A percentile compares a stretch with the other conserved stretches of the same genome.
These are phyloP conservation scores for Pseudomyrmex pallidus DNA, from an alignment of 1,140 invertebrate genomes.

Conservation along the genomic window DNA sequence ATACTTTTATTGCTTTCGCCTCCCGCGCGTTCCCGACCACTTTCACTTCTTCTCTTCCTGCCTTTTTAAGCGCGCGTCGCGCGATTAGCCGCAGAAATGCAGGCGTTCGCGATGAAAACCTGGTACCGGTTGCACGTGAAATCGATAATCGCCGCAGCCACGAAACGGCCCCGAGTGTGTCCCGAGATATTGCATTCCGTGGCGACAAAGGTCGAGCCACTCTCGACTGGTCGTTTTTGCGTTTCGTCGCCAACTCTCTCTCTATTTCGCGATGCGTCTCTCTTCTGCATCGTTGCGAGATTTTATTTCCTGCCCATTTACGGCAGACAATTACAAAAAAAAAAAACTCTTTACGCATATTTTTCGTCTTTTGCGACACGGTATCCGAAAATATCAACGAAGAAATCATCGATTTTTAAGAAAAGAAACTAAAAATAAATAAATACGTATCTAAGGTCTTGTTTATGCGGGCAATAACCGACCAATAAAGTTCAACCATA, in stretches of 20 bases:
- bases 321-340: no score
- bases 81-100: conserved; percentile 57
- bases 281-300: conserved; percentile 41
- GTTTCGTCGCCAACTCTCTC: conserved; percentile 53
- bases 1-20: conserved; percentile 54
- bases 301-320: neutral
- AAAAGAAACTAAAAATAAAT: no score
- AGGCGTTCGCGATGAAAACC: conserved; percentile 58
- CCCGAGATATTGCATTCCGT: conserved; percentile 60
- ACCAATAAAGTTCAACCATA: no score
- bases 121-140: conserved; percentile 59
- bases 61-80: conserved; percentile 33
- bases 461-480: no score
- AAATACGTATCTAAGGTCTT: no score
- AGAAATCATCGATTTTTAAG: neutral
- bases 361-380: conserved; percentile 17
- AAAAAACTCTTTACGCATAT: no score
- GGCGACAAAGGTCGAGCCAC: conserved; percentile 55
- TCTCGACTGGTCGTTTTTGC: conserved; percentile 22
- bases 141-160: conserved; percentile 51
- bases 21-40: conserved; percentile 34
- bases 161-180: conserved; percentile 35
- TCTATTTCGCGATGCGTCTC: conserved; percentile 13
- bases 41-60: conserved; percentile 62
- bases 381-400: neutral